These are phyloP conservation scores for Escarpia spicata DNA, from an alignment of 2,888 invertebrate species.

Conservation along the genomic window DNA sequence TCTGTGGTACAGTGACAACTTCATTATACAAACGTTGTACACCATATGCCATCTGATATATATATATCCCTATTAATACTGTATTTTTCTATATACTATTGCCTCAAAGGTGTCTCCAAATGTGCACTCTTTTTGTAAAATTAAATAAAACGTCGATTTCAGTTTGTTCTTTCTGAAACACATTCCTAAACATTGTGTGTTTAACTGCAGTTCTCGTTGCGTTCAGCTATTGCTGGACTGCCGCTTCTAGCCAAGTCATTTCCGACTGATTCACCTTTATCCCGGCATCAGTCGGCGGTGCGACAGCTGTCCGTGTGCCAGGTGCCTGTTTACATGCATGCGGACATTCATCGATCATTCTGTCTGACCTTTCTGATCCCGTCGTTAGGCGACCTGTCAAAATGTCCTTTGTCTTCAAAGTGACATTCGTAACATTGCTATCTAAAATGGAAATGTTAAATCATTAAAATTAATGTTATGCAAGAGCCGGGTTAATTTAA, in stretches of 20 bases:
- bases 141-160: not conserved
- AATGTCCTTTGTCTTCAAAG: not conserved
- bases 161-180: not conserved
- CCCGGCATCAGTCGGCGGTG: not conserved
- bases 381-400: not conserved
- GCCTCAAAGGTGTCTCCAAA: not conserved
- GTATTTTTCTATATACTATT: not conserved
- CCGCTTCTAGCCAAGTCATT: not conserved
- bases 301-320: not conserved
- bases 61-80: not conserved
- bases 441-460: not conserved
- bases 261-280: not conserved
- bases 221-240: not conserved
- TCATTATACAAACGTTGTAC: not conserved
- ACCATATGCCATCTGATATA: not conserved
- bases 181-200: not conserved
- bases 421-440: not conserved
- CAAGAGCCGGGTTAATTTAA: not conserved
- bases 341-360: not conserved
- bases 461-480: not conserved
- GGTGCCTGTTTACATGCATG: not conserved
- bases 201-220: not conserved
- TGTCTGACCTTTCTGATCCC: not conserved
- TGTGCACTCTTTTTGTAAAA: not conserved
- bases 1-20: not conserved